phyloP scores from a whole-genome alignment of 37 sponge, comb jelly and placozoan genomes.

The Halisarca cf. caerulea region DNA sequence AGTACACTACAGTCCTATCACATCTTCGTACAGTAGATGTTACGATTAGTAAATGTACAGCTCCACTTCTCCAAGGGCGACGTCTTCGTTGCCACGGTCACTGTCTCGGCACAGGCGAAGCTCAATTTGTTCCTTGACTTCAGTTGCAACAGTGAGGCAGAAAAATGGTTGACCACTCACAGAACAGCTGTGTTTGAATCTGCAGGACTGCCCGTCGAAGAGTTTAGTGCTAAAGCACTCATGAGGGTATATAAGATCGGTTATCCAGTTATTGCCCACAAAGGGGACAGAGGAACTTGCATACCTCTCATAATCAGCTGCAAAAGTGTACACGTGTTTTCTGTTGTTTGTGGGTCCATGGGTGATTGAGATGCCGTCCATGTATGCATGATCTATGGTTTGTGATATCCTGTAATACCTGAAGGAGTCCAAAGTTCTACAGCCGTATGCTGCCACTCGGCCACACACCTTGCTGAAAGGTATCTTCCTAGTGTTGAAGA shows the following conservation, averaged over 20 bases:
- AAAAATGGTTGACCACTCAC: background rate
- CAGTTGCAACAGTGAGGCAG: background rate
- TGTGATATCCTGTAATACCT: background rate
- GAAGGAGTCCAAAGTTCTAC: background rate
- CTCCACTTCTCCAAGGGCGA: background rate
- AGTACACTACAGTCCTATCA: too few species aligned
- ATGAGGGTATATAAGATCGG: background rate
- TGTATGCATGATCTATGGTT: background rate
- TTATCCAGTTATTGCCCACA: background rate
- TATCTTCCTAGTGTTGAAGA: background rate
- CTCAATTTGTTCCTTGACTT: background rate
- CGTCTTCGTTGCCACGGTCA: background rate
- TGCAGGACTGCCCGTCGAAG: background rate
- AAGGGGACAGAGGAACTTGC: background rate
- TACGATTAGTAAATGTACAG: background rate
- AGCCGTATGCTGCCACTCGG: background rate
- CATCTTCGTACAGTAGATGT: too few species aligned
- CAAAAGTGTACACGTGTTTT: background rate
- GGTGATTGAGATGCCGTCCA: slow-evolving; percentile 15
- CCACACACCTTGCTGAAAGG: background rate
- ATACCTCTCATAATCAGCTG: background rate
- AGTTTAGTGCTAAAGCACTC: background rate
- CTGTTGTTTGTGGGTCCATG: slow-evolving; percentile 3
- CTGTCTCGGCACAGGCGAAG: background rate
- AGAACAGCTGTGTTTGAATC: background rate